Evolutionary conservation across 2,888 invertebrate species (phyloP).

Genomic region (Pedicia rivosa): DNA sequence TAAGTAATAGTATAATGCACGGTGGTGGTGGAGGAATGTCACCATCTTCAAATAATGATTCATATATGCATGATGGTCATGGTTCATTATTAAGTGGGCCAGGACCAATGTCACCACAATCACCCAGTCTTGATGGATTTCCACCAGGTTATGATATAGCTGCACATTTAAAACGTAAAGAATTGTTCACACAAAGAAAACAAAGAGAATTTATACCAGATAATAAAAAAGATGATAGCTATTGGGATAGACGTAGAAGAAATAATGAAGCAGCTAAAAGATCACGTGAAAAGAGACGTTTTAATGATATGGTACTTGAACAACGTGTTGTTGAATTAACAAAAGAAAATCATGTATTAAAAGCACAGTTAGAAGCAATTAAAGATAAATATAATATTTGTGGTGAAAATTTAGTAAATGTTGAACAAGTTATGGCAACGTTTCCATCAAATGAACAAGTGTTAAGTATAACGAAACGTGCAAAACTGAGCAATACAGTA

Average conservation of each 20-base stretch:
- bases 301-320: slow-evolving; percentile 93
- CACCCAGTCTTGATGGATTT: slow-evolving; percentile 26
- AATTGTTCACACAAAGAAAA: slow-evolving; percentile 77
- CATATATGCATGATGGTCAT: slow-evolving; percentile 18
- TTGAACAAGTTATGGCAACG: slow-evolving; percentile 77
- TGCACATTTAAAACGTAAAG: slow-evolving; percentile 47
- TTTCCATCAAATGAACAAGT: slow-evolving; percentile 74
- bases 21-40: slow-evolving; percentile 20
- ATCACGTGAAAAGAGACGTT: slow-evolving; percentile 88
- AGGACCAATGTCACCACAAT: slow-evolving; percentile 24
- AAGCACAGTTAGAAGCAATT: slow-evolving; percentile 83
- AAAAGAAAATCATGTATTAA: slow-evolving; percentile 87
- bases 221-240: slow-evolving; percentile 90
- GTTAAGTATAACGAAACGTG: slow-evolving; percentile 63
- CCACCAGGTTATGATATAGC: slow-evolving; percentile 35
- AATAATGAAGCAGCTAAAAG: slow-evolving; percentile 97
- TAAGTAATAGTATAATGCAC: slow-evolving; percentile 28
- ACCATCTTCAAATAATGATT: slow-evolving; percentile 5
- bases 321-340: slow-evolving; percentile 86
- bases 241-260: slow-evolving; percentile 90
- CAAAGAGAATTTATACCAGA: slow-evolving; percentile 95
- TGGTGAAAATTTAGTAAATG: slow-evolving; percentile 71
- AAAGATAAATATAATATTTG: slow-evolving; percentile 86
- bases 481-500: slow-evolving; percentile 30
- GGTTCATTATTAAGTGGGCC: slow-evolving; percentile 19